These are phyloP conservation scores for Ylistrum balloti DNA, from an alignment of 1,140 invertebrate species.

Conservation along the genomic window DNA sequence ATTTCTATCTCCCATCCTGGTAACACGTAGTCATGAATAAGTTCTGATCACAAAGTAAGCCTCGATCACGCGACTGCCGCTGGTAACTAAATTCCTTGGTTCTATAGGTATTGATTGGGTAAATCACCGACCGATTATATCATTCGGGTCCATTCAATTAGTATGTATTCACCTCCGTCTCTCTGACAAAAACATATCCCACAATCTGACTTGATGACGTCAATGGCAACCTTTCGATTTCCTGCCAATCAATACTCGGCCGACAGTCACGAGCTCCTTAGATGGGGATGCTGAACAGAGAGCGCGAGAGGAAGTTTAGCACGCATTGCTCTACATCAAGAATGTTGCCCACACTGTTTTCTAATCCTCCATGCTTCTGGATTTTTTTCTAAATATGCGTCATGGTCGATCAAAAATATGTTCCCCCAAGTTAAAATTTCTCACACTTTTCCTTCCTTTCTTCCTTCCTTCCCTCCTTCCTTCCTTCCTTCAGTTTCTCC, in stretches of 20 bases:
- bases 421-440: too few species aligned
- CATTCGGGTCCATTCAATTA: conserved; percentile 11
- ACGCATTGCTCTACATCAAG: not conserved
- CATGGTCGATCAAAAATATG: too few species aligned
- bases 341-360: not conserved
- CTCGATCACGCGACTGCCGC: not conserved
- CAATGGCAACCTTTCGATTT: conserved; percentile 4
- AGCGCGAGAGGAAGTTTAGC: not conserved
- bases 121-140: not conserved
- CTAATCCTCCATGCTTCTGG: too few species aligned
- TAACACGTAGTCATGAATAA: not conserved
- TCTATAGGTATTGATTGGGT: not conserved
- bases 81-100: not conserved
- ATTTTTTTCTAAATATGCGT: too few species aligned
- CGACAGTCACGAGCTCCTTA: not conserved
- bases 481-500: too few species aligned
- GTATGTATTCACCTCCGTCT: not conserved
- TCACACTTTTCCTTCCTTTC: too few species aligned
- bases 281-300: not conserved
- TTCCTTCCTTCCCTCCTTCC: too few species aligned
- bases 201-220: conserved; percentile 1
- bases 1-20: not conserved
- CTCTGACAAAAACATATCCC: conserved; percentile 16
- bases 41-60: not conserved
- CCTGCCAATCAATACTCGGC: not conserved